These are phyloP conservation scores for Neotragus moschatus DNA, from an alignment of 2,113 vertebrate genomes.

Conservation along the genomic window DNA sequence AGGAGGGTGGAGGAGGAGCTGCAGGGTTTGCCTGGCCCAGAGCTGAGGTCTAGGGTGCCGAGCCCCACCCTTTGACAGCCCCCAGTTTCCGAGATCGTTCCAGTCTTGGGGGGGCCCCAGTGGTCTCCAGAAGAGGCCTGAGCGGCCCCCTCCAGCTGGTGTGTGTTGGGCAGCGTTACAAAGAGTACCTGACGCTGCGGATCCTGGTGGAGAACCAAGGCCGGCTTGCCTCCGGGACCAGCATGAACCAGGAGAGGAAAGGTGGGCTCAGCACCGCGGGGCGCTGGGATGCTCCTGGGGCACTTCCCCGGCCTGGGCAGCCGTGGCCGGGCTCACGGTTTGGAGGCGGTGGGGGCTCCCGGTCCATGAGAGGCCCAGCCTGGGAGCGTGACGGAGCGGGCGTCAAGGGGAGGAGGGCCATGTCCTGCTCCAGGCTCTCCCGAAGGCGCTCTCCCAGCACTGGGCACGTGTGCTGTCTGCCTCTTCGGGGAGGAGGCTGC, in stretches of 20 bases:
- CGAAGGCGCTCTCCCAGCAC: neutral
- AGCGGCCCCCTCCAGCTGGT: neutral
- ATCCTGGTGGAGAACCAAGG: constrained; percentile 93
- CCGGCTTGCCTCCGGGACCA: constrained; percentile 82
- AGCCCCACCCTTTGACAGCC: neutral
- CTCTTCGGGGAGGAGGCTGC: neutral
- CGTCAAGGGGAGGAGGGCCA: neutral
- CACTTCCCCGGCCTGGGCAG: neutral
- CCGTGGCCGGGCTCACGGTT: neutral
- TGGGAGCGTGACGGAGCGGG: neutral
- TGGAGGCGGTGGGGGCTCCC: neutral
- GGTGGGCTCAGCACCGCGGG: constrained; percentile 71
- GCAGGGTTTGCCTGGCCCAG: neutral
- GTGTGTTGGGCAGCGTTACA: constrained; percentile 74
- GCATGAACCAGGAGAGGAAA: constrained; percentile 90
- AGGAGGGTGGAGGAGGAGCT: neutral
- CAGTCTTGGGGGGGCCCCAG: neutral
- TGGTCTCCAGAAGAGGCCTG: neutral
- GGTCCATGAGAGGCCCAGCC: neutral
- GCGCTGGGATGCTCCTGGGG: neutral
- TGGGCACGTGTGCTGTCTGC: neutral
- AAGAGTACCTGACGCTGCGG: constrained; percentile 77
- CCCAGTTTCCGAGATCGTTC: neutral
- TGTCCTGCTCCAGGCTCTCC: neutral
- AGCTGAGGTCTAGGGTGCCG: neutral